These are phyloP conservation scores for Rousettus leschenaultii DNA, from an alignment of 2,113 vertebrate genomes.

Conservation along the genomic window DNA sequence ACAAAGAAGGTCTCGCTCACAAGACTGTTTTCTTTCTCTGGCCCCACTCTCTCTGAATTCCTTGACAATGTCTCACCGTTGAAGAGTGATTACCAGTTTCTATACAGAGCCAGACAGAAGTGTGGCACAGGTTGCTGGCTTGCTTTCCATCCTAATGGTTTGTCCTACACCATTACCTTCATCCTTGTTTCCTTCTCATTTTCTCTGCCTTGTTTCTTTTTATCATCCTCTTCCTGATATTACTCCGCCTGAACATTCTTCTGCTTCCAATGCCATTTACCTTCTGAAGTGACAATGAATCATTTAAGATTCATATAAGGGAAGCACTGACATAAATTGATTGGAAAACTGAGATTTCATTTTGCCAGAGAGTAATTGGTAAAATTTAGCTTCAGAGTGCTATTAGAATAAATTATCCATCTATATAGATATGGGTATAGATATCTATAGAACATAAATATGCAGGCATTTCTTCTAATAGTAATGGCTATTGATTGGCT, in stretches of 20 bases:
- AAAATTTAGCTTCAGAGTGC: neutral
- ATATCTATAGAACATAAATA: neutral
- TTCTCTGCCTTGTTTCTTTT: neutral
- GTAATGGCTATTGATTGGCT: neutral
- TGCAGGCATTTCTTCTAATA: neutral
- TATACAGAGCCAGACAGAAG: neutral
- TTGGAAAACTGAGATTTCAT: neutral
- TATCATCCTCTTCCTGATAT: neutral
- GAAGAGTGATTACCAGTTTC: neutral
- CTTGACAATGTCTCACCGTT: neutral
- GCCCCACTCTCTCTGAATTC: too few species aligned
- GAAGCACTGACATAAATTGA: neutral
- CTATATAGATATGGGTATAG: neutral
- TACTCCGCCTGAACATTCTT: neutral
- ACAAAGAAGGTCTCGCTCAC: neutral
- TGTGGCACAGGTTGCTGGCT: neutral
- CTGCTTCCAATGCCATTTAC: neutral
- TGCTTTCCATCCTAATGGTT: neutral
- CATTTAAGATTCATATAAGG: neutral
- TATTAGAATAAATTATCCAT: neutral
- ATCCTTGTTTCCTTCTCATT: neutral
- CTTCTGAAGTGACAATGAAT: neutral
- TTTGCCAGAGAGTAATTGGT: neutral
- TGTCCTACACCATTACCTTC: neutral
- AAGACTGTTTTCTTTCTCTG: neutral